Evolutionary conservation across 2,888 invertebrate species (phyloP).

Genomic region (Philopedon plagiatum): DNA sequence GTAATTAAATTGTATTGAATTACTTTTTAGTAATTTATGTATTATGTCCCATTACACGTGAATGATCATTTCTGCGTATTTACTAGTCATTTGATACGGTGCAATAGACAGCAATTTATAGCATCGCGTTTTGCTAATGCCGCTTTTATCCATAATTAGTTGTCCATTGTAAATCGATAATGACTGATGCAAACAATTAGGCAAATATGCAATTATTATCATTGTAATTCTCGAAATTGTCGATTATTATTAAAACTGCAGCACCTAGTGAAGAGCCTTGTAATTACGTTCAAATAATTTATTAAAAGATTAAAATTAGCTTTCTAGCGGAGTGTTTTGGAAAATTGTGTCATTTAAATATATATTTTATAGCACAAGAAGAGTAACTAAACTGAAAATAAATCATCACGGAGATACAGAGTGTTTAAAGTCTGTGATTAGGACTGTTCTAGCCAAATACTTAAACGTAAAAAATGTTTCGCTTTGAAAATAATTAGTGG

Average conservation of each 20-base stretch:
- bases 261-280: background rate
- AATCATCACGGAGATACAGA: too few species aligned
- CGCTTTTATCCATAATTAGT: slow-evolving; percentile 13
- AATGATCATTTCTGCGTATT: background rate
- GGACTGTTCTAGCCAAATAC: too few species aligned
- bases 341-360: too few species aligned
- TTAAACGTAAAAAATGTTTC: too few species aligned
- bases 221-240: background rate
- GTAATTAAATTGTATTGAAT: too few species aligned
- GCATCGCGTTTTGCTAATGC: background rate
- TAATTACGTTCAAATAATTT: background rate
- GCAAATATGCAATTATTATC: slow-evolving; percentile 1
- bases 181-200: slow-evolving; percentile 13
- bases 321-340: too few species aligned
- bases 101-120: slow-evolving; percentile 3
- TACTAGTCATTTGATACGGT: background rate
- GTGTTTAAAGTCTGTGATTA: too few species aligned
- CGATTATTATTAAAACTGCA: background rate
- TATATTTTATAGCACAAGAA: too few species aligned
- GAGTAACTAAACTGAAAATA: too few species aligned
- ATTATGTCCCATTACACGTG: background rate
- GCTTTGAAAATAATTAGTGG: too few species aligned
- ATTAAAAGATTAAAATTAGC: too few species aligned
- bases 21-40: too few species aligned
- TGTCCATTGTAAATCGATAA: slow-evolving; percentile 13